Percentiles rank a stretch among this genome's conserved stretches.
Conservation (phyloP, 37 sponge, comb jelly and placozoan species). For the Lycopodina hypogea region DNA sequence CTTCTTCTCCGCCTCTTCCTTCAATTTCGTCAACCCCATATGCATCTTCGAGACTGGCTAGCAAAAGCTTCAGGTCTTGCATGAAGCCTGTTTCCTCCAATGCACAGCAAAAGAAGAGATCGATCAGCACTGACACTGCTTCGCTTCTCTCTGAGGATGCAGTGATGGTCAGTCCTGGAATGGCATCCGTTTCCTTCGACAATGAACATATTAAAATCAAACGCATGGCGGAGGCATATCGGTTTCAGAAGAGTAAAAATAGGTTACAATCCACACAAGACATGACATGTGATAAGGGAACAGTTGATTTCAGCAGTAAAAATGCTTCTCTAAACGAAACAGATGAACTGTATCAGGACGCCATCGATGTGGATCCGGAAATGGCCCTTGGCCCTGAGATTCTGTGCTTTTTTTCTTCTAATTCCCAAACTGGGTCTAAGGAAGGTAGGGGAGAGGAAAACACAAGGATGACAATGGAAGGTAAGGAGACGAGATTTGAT, state of each 20-base stretch:
- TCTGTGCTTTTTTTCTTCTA: background rate
- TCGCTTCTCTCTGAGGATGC: background rate
- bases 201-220: background rate
- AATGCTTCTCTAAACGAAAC: background rate
- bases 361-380: background rate
- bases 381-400: slow-evolving; percentile 9
- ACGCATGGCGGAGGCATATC: background rate
- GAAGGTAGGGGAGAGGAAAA: too few species aligned
- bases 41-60: background rate
- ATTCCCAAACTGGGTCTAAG: background rate
- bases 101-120: background rate
- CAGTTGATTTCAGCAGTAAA: too few species aligned
- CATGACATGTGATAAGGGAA: too few species aligned
- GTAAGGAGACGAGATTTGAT: background rate
- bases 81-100: slow-evolving; percentile 12
- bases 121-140: too few species aligned
- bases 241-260: too few species aligned
- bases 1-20: background rate
- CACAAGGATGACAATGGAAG: too few species aligned
- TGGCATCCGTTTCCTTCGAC: background rate
- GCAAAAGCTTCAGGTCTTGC: background rate
- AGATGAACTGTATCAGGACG: slow-evolving; percentile 3
- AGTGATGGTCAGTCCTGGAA: background rate
- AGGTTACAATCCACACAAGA: too few species aligned
- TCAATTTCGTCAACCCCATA: background rate